Conservation (phyloP, 2,888 invertebrate genomes). For the Punctoribates punctum region DNA sequence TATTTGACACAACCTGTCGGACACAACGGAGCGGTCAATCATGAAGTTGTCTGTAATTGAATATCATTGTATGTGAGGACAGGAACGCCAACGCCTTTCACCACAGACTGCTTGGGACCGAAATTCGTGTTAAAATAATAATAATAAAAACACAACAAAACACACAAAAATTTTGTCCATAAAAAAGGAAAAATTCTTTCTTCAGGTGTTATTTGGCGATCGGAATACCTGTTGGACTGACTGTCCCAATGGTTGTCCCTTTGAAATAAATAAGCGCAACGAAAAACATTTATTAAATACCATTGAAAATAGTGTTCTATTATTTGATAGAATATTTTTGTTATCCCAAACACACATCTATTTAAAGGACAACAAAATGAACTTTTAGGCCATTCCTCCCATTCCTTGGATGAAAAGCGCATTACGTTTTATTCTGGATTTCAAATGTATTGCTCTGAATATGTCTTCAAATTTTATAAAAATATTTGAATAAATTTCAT, state of each 20-base stretch:
- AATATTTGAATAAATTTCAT: background rate
- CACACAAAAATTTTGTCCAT: background rate
- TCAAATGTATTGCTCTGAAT: background rate
- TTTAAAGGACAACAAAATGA: background rate
- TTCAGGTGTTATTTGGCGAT: background rate
- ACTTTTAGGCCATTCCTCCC: conserved; percentile 8
- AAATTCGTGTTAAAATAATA: background rate
- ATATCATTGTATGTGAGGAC: background rate
- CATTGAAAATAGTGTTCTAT: background rate
- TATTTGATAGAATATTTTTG: background rate
- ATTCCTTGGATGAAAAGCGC: background rate
- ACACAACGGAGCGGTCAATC: background rate
- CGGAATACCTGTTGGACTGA: background rate
- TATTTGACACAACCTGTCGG: conserved; percentile 1
- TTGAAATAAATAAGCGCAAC: conserved; percentile 10
- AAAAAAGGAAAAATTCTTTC: background rate
- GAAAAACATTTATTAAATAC: conserved; percentile 6
- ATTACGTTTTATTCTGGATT: background rate
- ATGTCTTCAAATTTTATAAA: background rate
- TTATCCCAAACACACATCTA: background rate
- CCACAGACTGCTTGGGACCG: conserved; percentile 30
- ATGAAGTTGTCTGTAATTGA: conserved; percentile 9
- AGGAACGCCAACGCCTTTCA: conserved; percentile 26
- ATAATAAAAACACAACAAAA: background rate
- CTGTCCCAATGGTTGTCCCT: background rate